Evolutionary conservation across 2,888 invertebrate genomes (phyloP), one percentile per base, ranked within the genome.

Genomic region (Acholoe squamosa): DNA sequence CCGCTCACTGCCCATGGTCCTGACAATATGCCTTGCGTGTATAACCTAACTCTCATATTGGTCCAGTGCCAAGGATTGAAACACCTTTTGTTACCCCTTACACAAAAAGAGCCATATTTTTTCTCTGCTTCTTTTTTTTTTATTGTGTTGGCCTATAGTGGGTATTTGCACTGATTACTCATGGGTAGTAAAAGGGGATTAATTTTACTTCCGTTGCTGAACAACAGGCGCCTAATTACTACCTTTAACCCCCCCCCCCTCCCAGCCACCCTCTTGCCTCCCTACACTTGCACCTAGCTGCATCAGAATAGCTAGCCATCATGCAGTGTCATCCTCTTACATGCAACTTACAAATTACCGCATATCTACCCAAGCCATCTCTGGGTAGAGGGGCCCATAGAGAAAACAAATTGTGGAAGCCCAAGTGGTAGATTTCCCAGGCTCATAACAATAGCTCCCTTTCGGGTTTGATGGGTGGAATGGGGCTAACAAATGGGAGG

Each of bases 261-360:
- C 33, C 28, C 16, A 28, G n/a, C 3, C 76, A 76, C 31, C 3
- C 76, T n/a, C 76, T 76, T 1, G 31, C 28, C 76, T 28, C 71
- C 25, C 80, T 43, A 43, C 43, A 3, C 43, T 43, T 43, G 43
- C 43, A 43, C 43, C 10, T 3, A 43, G 10, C 43, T 7, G 43
- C 43, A 43, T 43, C 43, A 43, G 12, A 61, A 3, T 61, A 10
- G 43, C 43, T 14, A 61, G 3, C 61, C 43, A 43, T 34, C 34
- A 16, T 25, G 80, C 14, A 22, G 80, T 80, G 80, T 22, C 80
- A 33, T 80, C 25, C 43, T 16, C 43, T n/a, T 80, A 80, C 80
- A 80, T 80, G 80, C 80, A 25, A 80, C 33, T 33, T 33, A 80
- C 80, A 80, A 80, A 80, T 80, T 80, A 80, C 80, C 19, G 80